Conservation (phyloP, 2,113 vertebrate species). For the Electrona antarctica region DNA sequence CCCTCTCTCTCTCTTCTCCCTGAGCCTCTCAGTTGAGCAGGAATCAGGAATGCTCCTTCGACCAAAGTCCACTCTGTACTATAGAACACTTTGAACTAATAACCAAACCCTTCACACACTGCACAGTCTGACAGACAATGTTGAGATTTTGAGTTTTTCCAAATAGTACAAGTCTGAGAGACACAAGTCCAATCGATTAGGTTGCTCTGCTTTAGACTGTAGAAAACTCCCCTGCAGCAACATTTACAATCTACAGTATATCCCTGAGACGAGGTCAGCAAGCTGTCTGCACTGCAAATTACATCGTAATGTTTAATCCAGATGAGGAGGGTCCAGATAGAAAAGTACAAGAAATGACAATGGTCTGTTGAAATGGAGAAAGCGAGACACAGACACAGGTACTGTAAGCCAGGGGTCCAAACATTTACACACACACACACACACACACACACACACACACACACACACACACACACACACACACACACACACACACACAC, state of each 20-base stretch:
- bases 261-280: no score
- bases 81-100: slow-evolving; percentile 32
- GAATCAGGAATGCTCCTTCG: slow-evolving; percentile 83
- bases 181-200: no score
- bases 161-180: no score
- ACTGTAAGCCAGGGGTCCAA: background rate
- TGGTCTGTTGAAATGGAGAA: no score
- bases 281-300: no score
- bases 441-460: background rate
- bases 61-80: slow-evolving; percentile 83
- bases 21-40: slow-evolving; percentile 66
- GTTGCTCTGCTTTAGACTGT: no score
- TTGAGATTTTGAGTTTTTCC: background rate
- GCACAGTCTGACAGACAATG: background rate
- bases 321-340: no score
- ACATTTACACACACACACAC: background rate
- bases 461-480: background rate
- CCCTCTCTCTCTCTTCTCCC: slow-evolving; percentile 53
- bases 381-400: no score
- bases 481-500: background rate
- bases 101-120: slow-evolving; percentile 17
- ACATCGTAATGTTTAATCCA: no score
- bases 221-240: background rate
- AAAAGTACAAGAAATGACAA: no score
- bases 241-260: background rate